phyloP scores from a whole-genome alignment of 2,888 invertebrate species.

The Aphelenchoides bicaudatus region DNA sequence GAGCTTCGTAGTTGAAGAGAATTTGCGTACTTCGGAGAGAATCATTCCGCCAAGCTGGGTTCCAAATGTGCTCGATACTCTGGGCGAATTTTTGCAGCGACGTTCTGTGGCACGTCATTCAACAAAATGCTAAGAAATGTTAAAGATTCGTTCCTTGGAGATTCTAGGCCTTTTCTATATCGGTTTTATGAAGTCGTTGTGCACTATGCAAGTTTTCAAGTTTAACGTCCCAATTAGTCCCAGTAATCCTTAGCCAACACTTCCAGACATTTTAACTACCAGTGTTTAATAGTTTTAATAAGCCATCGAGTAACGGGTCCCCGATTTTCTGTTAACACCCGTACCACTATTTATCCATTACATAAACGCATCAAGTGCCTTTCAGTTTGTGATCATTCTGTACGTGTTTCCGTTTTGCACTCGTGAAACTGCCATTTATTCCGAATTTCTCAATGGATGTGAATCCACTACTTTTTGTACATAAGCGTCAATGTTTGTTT shows the following conservation, averaged over 20 bases:
- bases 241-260: not conserved
- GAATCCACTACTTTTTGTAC: too few species aligned
- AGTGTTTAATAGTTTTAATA: too few species aligned
- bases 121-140: conserved; percentile 12
- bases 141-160: conserved; percentile 6
- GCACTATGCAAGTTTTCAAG: conserved; percentile 1
- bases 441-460: too few species aligned
- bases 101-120: conserved; percentile 10
- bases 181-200: not conserved
- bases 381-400: too few species aligned
- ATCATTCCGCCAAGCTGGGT: conserved; percentile 12
- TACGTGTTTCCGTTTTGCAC: too few species aligned
- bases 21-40: not conserved
- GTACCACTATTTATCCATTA: too few species aligned
- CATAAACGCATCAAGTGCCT: too few species aligned
- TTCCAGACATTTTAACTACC: conserved; percentile 1
- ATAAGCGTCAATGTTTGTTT: too few species aligned
- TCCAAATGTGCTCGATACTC: conserved; percentile 5
- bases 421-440: too few species aligned
- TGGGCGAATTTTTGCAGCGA: conserved; percentile 3
- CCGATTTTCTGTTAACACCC: too few species aligned
- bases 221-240: not conserved
- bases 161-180: conserved; percentile 13
- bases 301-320: too few species aligned
- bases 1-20: not conserved